These are phyloP conservation scores for Lasioglossum oenotherae DNA, from an alignment of 2,888 invertebrate genomes.

Conservation along the genomic window DNA sequence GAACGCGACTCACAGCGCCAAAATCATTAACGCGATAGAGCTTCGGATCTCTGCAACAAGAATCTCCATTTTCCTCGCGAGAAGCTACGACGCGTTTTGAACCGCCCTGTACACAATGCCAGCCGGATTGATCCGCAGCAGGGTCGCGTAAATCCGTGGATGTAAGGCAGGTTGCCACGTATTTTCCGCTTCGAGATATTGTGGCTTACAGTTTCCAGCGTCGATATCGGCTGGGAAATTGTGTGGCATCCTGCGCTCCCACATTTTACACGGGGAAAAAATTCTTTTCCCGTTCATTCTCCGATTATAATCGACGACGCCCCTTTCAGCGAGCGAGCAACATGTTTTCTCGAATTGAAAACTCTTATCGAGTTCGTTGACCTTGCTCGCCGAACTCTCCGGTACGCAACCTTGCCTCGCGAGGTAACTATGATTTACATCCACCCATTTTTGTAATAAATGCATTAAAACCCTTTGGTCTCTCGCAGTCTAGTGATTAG, in stretches of 20 bases:
- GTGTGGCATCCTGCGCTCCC: not conserved
- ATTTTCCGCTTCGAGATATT: slow-evolving; percentile 7
- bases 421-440: too few species aligned
- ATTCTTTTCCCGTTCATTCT: not conserved
- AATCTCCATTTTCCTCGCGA: not conserved
- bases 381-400: not conserved
- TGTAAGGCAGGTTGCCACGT: slow-evolving; percentile 4
- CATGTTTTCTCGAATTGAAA: not conserved
- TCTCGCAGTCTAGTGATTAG: too few species aligned
- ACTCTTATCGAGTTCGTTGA: not conserved
- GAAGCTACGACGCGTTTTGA: not conserved
- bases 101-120: not conserved
- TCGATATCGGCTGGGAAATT: not conserved
- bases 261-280: not conserved
- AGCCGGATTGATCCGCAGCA: not conserved
- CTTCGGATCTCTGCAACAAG: not conserved
- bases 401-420: not conserved
- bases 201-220: not conserved
- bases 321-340: not conserved
- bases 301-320: not conserved
- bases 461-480: too few species aligned
- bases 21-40: not conserved
- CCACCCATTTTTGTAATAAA: too few species aligned
- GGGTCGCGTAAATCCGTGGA: slow-evolving; percentile 9
- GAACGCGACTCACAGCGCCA: not conserved